These are phyloP conservation scores for Diorhabda elongata DNA, from an alignment of 1,140 invertebrate genomes.

Conservation along the genomic window DNA sequence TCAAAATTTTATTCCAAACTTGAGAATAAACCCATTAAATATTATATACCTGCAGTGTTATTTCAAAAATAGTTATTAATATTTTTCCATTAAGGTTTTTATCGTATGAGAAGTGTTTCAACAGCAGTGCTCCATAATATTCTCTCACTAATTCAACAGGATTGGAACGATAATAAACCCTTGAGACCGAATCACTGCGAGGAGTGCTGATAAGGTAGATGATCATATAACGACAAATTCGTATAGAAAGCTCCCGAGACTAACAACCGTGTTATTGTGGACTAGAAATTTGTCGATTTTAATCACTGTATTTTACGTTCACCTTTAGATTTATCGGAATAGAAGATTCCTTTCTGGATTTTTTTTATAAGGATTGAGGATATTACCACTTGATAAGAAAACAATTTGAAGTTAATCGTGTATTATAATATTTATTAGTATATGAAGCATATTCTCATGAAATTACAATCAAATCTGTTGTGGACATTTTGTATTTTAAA, in stretches of 20 bases:
- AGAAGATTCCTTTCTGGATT: too few relatives aligned
- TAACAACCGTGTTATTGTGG: constrained; percentile 6
- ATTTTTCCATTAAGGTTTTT: background rate
- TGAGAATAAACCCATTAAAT: too few relatives aligned
- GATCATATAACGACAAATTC: constrained; percentile 15
- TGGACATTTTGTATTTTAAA: too few relatives aligned
- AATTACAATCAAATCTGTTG: too few relatives aligned
- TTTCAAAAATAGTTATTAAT: background rate
- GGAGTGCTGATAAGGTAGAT: constrained; percentile 8
- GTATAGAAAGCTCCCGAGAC: constrained; percentile 9
- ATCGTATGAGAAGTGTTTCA: background rate
- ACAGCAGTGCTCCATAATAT: background rate
- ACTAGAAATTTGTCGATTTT: constrained; percentile 1
- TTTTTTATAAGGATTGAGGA: too few relatives aligned
- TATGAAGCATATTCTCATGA: too few relatives aligned
- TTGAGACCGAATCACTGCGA: constrained; percentile 8
- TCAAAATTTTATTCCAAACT: too few relatives aligned
- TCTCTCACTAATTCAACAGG: background rate
- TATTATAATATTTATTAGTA: too few relatives aligned
- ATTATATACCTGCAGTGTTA: too few relatives aligned
- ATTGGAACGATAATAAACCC: constrained; percentile 16
- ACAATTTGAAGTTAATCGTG: too few relatives aligned
- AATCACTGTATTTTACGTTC: background rate
- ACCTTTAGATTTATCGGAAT: too few relatives aligned
- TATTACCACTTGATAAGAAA: too few relatives aligned